Base-by-base conservation (phyloP, 1,140 invertebrate species). In the Drosophila rufa region DNA sequence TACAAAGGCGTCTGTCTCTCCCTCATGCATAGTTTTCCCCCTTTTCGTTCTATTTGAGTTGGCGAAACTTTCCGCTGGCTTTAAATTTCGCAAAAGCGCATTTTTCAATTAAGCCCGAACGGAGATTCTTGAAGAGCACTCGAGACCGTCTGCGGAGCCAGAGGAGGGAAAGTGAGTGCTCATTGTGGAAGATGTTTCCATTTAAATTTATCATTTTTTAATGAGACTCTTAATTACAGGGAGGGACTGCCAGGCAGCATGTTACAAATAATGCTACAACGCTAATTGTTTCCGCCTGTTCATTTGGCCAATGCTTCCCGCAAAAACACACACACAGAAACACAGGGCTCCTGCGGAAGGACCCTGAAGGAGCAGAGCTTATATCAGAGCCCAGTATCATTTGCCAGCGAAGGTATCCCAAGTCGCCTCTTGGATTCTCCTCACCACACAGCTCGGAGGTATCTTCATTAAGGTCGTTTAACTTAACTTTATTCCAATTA, bases 171-270 rank as follows among this genome's bases (percentile, higher is more conserved):
- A 64, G 17, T 30, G 36, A 50, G 38, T 15, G 19, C 51, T 27
- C 79, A 70, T 68, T 70, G 75, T 74, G 50, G 48, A 75, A 81
- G 81, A 84, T 84, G 79, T 65, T 90, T 70, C 81, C 85, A 89
- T 89, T 90, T 90, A 90, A 90, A 90, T 90, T 85, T 90, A 90
- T 90, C 81, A 90, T 90, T 90, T 90, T 90, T 90, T 90, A 90
- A 90, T 90, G 85, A 90, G 85, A 82, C 85, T 90, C 85, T 90
- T 90, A 90, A 90, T 90, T 90, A 90, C 81, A 73, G 69, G 43
- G 68, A 71, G 36, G 40, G n/a, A 53, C 45, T 38, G n/a, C 27
- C 60, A 70, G 87, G 77, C 80, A 78, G 61, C 82, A 79, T 82
- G 82, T 86, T 82, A 76, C 82, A 82, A 86, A 86, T 86, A 86